Percentiles rank a stretch among this genome's conserved stretches.
Conservation (phyloP, 2,113 vertebrate genomes). For the Rhinichthys klamathensis region DNA sequence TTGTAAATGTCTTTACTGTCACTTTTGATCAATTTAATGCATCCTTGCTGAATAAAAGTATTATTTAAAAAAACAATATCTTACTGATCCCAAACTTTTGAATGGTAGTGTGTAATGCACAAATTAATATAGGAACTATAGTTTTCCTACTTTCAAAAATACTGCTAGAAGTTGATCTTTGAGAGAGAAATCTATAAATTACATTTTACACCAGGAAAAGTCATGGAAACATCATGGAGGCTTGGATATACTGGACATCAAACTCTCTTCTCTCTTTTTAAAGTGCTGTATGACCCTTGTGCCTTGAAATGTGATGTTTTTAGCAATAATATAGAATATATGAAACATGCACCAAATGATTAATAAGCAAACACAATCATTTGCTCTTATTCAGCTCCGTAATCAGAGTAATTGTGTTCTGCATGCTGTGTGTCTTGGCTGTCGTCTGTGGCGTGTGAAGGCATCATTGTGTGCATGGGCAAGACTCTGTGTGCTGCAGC, state of each 20-base stretch:
- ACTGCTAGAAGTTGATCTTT: background rate
- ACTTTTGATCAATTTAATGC: background rate
- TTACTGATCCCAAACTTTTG: too few relatives aligned
- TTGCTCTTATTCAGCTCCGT: background rate
- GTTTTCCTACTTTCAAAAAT: background rate
- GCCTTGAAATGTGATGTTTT: too few relatives aligned
- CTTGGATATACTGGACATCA: background rate
- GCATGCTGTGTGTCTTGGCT: conserved; percentile 68
- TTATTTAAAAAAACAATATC: background rate
- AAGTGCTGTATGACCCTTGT: background rate
- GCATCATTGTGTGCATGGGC: conserved; percentile 66
- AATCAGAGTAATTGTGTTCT: conserved; percentile 47
- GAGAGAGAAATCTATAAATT: background rate
- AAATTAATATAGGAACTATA: background rate
- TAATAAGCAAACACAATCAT: background rate
- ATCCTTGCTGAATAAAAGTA: background rate
- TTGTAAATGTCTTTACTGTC: background rate
- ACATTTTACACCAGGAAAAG: background rate
- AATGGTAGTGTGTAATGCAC: background rate
- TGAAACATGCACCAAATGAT: background rate
- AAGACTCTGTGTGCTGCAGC: conserved; percentile 48
- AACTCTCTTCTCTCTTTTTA: background rate
- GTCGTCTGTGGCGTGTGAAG: conserved; percentile 63
- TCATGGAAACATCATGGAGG: background rate
- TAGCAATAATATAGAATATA: background rate